Conservation (phyloP, 2,797 vertebrate genomes). For the Pipistrellus pipistrellus region DNA sequence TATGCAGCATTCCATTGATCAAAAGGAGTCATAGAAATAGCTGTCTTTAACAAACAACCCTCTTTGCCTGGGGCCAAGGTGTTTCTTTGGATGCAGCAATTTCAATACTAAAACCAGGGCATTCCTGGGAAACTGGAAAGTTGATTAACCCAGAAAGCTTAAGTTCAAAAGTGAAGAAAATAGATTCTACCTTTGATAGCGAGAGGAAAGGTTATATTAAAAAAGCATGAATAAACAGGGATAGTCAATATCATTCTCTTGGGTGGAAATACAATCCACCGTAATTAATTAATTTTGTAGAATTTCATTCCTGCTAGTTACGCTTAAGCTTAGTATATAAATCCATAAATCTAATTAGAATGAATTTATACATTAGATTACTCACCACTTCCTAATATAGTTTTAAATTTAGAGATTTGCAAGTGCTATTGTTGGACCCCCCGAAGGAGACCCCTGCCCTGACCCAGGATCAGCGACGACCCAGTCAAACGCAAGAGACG, state of each 20-base stretch:
- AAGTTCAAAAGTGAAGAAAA: background rate
- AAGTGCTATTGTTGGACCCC: no score
- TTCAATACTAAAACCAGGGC: background rate
- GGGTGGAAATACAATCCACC: background rate
- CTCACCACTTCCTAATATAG: background rate
- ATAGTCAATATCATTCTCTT: background rate
- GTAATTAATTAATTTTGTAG: background rate
- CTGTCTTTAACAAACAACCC: background rate
- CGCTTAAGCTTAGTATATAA: background rate
- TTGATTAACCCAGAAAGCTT: background rate
- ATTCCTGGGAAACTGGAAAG: background rate
- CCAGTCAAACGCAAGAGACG: no score
- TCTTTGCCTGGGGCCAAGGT: background rate
- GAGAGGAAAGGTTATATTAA: background rate
- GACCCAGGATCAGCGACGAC: no score
- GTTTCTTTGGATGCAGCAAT: background rate
- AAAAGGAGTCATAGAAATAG: background rate
- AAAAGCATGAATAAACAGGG: background rate
- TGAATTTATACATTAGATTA: background rate
- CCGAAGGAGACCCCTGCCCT: no score
- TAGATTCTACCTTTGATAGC: background rate
- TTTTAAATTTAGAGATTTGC: background rate
- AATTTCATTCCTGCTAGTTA: background rate
- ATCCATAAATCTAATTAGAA: background rate
- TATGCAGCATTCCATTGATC: background rate